Base-by-base conservation (phyloP, 2,113 vertebrate genomes). In the Sitta europaea region DNA sequence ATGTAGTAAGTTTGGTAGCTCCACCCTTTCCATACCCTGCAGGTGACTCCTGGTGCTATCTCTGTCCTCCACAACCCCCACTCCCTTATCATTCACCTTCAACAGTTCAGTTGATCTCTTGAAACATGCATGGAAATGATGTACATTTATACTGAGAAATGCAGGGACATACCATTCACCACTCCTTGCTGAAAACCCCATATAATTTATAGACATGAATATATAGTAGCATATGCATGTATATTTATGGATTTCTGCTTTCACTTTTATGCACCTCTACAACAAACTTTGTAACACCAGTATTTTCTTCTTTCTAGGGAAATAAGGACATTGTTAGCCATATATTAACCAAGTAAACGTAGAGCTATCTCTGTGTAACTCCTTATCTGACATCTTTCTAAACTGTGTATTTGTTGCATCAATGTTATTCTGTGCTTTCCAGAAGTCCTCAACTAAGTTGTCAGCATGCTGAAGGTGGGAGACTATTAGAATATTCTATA, bases 41-140 rank as follows among this genome's bases (percentile, higher is more conserved):
- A 94, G 82, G 88, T 92, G 88, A 83, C 79, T 90, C 65, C 40
- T 84, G 59, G 47, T 2, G 24, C 81, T 96, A 97, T 96, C 96
- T 86, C 40, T 40, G 58, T 11, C 31, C 31, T 77, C 88, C 95
- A 94, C 88, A 96, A 86, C 88, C 79, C 72, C n/a, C 88, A 27
- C 15, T 84, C 29, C 27, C 79, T 96, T 96, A 97, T 95, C 94
- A 83, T 63, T 62, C 79, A 55, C 72, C 59, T 80, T 88, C 96
- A 95, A 93, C 94, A 95, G 88, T 58, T 88, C 63, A 67, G 95
- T 19, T 81, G 91, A 35, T 88, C 75, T 80, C 92, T 74, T 76
- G 36, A 84, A 93, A 92, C 89, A 88, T 0, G 0, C 92, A 74
- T 24, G 48, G 59, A 78, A 86, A 80, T 55, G 16, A 71, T 80